Evolutionary conservation across 2,113 vertebrate genomes (phyloP).

Genomic region (Procavia capensis): DNA sequence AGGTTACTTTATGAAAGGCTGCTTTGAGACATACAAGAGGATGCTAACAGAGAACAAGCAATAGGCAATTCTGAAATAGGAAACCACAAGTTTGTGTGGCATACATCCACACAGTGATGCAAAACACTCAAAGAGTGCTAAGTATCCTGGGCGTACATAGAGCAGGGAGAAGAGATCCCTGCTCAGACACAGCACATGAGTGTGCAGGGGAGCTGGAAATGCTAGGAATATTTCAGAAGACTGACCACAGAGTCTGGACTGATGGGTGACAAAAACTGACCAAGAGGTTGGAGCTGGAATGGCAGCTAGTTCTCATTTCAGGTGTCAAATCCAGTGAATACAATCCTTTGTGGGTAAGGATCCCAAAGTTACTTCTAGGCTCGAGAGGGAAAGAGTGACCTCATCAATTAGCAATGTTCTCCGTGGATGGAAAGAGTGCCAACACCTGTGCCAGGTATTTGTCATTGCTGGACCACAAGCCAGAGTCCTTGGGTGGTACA

Average conservation of each 20-base stretch:
- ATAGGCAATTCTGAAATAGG: not conserved
- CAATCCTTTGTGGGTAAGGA: not conserved
- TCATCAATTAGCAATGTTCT: not conserved
- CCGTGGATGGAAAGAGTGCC: not conserved
- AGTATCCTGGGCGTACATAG: not conserved
- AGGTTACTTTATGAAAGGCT: not conserved
- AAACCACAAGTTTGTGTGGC: not conserved
- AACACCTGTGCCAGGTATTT: rapidly evolving
- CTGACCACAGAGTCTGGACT: not conserved
- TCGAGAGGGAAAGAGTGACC: not conserved
- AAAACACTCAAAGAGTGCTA: not conserved
- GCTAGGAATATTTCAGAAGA: not conserved
- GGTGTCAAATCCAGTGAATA: not conserved
- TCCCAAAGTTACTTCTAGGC: not conserved
- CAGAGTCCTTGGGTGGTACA: not conserved
- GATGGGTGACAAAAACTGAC: not conserved
- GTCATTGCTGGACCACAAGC: not conserved
- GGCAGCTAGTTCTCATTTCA: not conserved
- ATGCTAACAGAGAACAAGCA: not conserved
- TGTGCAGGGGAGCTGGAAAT: not conserved
- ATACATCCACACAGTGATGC: not conserved
- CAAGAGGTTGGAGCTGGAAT: not conserved
- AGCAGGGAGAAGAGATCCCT: not conserved
- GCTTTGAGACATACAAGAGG: not conserved
- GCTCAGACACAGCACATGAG: rapidly evolving